A percentile compares a stretch with the other conserved stretches of the same genome.
These are phyloP conservation scores for Synaphobranchus kaupii DNA, from an alignment of 2,797 vertebrate genomes.

Conservation along the genomic window DNA sequence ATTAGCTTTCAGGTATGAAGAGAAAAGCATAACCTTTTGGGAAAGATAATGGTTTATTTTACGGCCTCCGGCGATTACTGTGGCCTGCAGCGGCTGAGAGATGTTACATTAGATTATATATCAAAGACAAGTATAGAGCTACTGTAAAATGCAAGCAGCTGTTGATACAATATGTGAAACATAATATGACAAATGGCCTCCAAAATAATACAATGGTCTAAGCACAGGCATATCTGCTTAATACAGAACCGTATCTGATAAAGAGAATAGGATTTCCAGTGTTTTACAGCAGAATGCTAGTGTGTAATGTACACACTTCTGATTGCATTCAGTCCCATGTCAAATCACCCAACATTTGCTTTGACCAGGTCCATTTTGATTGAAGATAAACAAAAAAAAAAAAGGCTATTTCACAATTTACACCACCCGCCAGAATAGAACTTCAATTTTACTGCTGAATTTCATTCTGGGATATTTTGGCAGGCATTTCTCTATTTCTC, in stretches of 20 bases:
- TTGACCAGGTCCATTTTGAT: neutral
- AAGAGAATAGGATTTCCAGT: neutral
- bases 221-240: too few relatives aligned
- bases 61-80: slow-evolving; percentile 30
- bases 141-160: slow-evolving; percentile 22
- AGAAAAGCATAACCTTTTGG: slow-evolving; percentile 10
- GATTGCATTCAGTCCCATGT: neutral
- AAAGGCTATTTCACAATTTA: neutral
- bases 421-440: neutral
- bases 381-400: too few relatives aligned
- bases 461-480: neutral
- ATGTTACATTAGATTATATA: too few relatives aligned
- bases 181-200: slow-evolving; percentile 28
- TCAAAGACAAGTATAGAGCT: slow-evolving; percentile 32
- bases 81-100: neutral
- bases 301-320: neutral
- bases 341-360: neutral
- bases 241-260: slow-evolving; percentile 30
- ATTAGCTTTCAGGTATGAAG: slow-evolving; percentile 1
- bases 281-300: neutral
- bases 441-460: neutral
- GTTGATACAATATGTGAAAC: neutral
- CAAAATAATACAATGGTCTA: slow-evolving; percentile 38
- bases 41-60: slow-evolving; percentile 25
- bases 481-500: neutral